These are phyloP conservation scores for Melanotaenia maccullochi DNA, from an alignment of 2,797 vertebrate genomes.

Conservation along the genomic window DNA sequence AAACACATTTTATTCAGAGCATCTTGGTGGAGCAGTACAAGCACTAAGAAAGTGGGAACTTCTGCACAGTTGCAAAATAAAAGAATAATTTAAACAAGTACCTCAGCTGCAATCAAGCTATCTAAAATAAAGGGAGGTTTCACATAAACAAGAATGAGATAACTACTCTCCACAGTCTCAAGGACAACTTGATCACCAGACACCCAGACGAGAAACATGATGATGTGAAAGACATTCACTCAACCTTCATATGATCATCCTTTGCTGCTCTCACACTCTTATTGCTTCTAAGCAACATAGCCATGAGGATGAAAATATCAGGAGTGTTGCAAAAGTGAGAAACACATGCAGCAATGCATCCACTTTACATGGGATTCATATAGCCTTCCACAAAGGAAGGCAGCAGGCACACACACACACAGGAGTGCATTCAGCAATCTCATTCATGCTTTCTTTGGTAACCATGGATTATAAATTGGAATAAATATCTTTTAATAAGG, in stretches of 20 bases:
- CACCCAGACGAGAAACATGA: slow-evolving; percentile 31
- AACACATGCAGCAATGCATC: slow-evolving; percentile 4
- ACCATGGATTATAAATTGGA: background rate
- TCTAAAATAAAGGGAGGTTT: background rate
- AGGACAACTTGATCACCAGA: slow-evolving; percentile 48
- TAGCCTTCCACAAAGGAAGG: background rate
- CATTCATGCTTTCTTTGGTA: background rate
- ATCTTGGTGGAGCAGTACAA: background rate
- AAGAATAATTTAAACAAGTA: background rate
- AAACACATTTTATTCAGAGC: background rate
- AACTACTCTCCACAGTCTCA: slow-evolving; percentile 23
- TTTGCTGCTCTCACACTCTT: slow-evolving; percentile 2
- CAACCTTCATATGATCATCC: slow-evolving; percentile 37
- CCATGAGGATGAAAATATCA: slow-evolving; percentile 21
- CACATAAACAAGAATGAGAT: background rate
- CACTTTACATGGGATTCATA: background rate
- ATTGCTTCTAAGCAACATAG: background rate
- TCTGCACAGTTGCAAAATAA: background rate
- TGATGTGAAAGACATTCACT: slow-evolving; percentile 29
- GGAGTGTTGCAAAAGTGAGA: slow-evolving; percentile 13
- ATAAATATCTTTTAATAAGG: background rate
- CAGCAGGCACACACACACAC: background rate
- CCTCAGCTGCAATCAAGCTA: background rate
- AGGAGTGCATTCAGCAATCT: background rate
- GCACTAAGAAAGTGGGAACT: background rate